Conservation (phyloP, 2,888 invertebrate species). For the Hyposoter dolosus region DNA sequence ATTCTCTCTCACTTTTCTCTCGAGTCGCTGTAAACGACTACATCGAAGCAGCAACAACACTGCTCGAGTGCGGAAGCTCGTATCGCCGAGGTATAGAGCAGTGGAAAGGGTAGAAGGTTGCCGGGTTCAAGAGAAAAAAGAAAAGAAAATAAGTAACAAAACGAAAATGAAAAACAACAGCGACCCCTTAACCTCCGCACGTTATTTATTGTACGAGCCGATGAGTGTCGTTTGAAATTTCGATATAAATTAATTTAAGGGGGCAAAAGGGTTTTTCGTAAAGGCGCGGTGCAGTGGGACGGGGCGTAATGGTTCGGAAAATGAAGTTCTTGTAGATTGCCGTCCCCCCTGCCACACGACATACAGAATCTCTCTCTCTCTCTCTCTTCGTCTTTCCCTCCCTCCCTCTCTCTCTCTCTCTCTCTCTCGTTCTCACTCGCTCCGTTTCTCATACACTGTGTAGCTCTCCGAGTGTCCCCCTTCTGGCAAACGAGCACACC, state of each 20-base stretch:
- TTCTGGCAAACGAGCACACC: slow-evolving; percentile 64
- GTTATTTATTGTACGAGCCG: slow-evolving; percentile 81
- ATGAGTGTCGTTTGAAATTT: slow-evolving; percentile 84
- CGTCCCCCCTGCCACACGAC: slow-evolving; percentile 63
- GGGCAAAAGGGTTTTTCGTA: slow-evolving; percentile 77
- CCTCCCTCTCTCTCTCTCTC: slow-evolving; percentile 26
- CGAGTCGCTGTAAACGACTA: slow-evolving; percentile 16
- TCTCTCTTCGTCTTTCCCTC: slow-evolving; percentile 16
- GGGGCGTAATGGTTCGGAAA: slow-evolving; percentile 83
- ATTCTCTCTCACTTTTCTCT: slow-evolving; percentile 36
- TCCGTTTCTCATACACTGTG: slow-evolving; percentile 46
- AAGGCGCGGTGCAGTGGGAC: slow-evolving; percentile 75
- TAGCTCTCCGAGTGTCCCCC: slow-evolving; percentile 69
- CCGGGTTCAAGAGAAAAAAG: slow-evolving; percentile 59
- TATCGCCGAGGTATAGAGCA: slow-evolving; percentile 23
- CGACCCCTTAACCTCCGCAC: slow-evolving; percentile 50
- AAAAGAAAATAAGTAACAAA: neutral
- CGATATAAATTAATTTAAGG: slow-evolving; percentile 84
- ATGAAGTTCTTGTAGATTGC: slow-evolving; percentile 83
- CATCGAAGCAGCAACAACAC: slow-evolving; percentile 31
- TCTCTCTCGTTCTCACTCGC: slow-evolving; percentile 25
- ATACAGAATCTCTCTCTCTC: slow-evolving; percentile 61
- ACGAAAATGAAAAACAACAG: neutral
- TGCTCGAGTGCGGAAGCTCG: neutral
- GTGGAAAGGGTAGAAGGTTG: slow-evolving; percentile 44